Evolutionary conservation across 2,797 vertebrate genomes (phyloP).

Genomic region (Heteromormyrus szaboi): DNA sequence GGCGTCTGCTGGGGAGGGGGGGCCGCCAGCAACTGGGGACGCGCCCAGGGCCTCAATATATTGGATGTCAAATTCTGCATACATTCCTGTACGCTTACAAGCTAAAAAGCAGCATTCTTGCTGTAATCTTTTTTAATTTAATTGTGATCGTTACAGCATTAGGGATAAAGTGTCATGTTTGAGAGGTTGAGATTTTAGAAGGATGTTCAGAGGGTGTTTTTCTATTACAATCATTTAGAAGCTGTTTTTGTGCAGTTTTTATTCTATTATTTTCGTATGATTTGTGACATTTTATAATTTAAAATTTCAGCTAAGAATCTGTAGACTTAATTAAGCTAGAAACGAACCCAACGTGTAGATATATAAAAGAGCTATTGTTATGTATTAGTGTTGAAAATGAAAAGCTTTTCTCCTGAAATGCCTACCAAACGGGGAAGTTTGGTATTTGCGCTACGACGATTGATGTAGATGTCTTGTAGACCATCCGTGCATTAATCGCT

Average conservation of each 20-base stretch:
- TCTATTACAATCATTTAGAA: not conserved
- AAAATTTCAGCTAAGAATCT: not conserved
- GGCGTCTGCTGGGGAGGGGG: constrained; percentile 14
- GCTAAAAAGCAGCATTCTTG: not conserved
- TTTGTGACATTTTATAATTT: not conserved
- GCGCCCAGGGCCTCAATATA: constrained; percentile 14
- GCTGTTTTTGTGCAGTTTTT: not conserved
- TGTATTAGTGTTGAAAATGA: not conserved
- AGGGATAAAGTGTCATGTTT: not conserved
- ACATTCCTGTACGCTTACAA: not conserved
- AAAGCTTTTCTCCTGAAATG: not conserved
- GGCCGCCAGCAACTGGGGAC: constrained; percentile 45
- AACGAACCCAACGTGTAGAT: not conserved
- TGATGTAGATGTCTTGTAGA: not conserved
- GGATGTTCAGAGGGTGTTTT: not conserved
- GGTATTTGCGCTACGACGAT: not conserved
- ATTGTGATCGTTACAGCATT: not conserved
- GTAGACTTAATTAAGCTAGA: not conserved
- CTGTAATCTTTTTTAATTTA: not conserved
- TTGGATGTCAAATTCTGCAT: constrained; percentile 31
- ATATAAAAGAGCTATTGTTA: not conserved
- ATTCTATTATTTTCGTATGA: not conserved
- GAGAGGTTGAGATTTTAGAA: not conserved
- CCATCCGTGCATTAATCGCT: not conserved
- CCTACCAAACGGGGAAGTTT: not conserved